Conservation (phyloP, 2,888 invertebrate genomes). For the Synanthedon tipuliformis region DNA sequence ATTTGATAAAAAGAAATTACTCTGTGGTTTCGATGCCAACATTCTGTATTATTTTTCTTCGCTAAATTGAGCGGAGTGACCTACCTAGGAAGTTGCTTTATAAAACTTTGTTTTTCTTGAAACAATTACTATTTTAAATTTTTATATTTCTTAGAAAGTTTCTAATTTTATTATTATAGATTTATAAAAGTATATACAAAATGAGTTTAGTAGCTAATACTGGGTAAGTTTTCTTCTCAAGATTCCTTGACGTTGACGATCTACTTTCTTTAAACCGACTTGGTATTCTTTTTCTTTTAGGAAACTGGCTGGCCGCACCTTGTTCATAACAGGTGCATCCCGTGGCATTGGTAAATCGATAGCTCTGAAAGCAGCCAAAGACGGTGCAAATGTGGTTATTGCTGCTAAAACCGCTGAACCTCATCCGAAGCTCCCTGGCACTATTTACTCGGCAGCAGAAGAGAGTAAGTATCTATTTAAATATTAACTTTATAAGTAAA, state of each 20-base stretch:
- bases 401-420: constrained; percentile 93
- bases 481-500: background rate
- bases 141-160: no score
- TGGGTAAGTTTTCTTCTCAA: constrained; percentile 34
- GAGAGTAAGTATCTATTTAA: constrained; percentile 74
- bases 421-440: constrained; percentile 92
- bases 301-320: constrained; percentile 84
- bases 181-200: constrained; percentile 10
- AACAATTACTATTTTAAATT: no score
- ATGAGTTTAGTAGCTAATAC: constrained; percentile 67
- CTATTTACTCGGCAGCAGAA: constrained; percentile 90
- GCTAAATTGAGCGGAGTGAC: no score
- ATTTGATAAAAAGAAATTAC: no score
- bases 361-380: constrained; percentile 90
- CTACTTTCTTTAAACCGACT: constrained; percentile 9
- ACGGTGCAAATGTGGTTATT: constrained; percentile 92
- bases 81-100: no score
- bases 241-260: constrained; percentile 6
- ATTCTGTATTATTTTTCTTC: no score
- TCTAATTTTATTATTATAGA: background rate
- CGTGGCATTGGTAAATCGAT: constrained; percentile 97
- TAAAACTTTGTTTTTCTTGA: no score
- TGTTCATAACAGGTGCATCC: constrained; percentile 96
- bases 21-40: no score
- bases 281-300: constrained; percentile 25